Evolutionary conservation across 37 sponge, comb jelly and placozoan species (phyloP), one percentile per base, ranked within the genome.

Genomic region (Ephydatia muelleri): DNA sequence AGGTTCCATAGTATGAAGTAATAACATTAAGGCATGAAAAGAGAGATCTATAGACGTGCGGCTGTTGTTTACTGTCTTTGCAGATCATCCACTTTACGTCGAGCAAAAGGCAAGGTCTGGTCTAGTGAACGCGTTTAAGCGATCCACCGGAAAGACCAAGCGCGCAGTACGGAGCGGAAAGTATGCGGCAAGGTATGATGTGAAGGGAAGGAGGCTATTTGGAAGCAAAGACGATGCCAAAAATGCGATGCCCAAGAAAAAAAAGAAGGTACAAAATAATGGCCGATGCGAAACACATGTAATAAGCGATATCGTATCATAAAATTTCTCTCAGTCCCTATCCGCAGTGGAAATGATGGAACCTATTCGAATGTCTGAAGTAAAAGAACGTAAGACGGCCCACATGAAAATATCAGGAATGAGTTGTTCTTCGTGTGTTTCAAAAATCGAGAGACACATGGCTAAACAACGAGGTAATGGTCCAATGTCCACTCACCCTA

Each of bases 341-440:
- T 21, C 12, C 0, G 57, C 57, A 1, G 57, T 57, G 6, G 57
- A 57, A 57, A 1, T 43, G 8, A 43, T 57, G 57, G 57, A 57
- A 21, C 57, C 57, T 57, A 57, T 57, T 57, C 19, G 19, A 14
- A 57, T 57, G 57, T 57, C 57, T 16, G 14, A 57, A 57, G 57
- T 57, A 13, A 57, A 57, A 11, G 57, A 14, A 14, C 57, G 57
- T 1, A 57, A 57, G 68, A 75, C 81, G 36, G 49, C 79, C 25
- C 84, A 86, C 73, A 13, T 89, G 21, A 70, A 47, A 9, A 76
- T 94, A 22, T 82, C 85, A 31, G 99, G 99, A 23, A 99, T 99
- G 99, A 96, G 92, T 31, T 99, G 99, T 87, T 83, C 93, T 31
- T 95, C 95, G 0, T 96, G 99, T 92, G 99, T 99, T 31, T 80